Percentiles rank a stretch among this genome's conserved stretches.
phyloP scores from a whole-genome alignment of 2,113 vertebrate species.

The Ictalurus punctatus region DNA sequence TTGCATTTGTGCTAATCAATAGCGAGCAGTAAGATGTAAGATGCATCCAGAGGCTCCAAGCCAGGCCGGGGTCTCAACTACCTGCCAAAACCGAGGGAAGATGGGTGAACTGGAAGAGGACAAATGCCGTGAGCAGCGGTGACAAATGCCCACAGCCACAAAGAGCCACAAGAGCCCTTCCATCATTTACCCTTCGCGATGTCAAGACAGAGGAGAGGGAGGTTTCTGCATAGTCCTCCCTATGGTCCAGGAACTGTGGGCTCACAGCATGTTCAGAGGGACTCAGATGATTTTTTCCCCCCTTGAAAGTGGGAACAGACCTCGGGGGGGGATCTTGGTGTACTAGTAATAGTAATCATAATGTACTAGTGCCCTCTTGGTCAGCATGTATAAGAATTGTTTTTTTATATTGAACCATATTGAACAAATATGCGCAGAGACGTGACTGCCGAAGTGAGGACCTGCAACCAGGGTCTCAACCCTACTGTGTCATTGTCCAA shows the following conservation, averaged over 20 bases:
- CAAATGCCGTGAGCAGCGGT: conserved; percentile 51
- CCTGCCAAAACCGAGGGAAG: conserved; percentile 62
- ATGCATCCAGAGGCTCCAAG: conserved; percentile 62
- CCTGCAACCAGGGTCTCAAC: not conserved
- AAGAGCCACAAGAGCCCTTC: conserved; percentile 20
- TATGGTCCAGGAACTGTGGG: not conserved
- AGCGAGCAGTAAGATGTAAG: conserved; percentile 62
- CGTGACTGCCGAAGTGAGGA: not conserved
- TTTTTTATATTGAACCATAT: not conserved
- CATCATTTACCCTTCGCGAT: conserved; percentile 22
- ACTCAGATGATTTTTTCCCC: not conserved
- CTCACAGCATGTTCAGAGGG: not conserved
- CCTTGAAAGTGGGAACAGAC: conserved; percentile 1
- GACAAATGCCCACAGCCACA: conserved; percentile 50
- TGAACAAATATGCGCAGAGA: not conserved
- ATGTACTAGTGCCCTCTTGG: not conserved
- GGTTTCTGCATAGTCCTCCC: not conserved
- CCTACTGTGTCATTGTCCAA: not conserved
- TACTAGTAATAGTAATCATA: too few species aligned
- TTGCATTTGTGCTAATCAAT: conserved; percentile 67
- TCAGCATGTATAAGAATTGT: not conserved
- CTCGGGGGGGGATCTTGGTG: not conserved
- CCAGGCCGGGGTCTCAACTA: conserved; percentile 53
- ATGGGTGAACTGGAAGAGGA: conserved; percentile 21
- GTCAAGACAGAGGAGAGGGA: not conserved